A percentile compares a stretch with the other conserved stretches of the same genome.
phyloP scores from a whole-genome alignment of 2,888 invertebrate genomes.

The Phalera bucephala region DNA sequence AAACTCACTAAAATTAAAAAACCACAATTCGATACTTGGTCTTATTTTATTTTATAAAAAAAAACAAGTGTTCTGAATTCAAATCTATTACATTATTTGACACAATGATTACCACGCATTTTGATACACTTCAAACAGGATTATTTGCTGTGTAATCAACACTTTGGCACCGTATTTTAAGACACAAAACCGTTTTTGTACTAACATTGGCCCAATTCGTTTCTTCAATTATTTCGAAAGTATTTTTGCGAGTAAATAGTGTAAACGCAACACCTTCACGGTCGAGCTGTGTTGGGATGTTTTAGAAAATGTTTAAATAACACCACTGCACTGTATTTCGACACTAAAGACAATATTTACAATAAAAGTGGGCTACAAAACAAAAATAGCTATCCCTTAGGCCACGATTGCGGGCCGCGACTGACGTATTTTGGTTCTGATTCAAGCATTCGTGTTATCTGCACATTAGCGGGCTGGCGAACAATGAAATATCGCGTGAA shows the following conservation, averaged over 20 bases:
- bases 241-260: slow-evolving; percentile 37
- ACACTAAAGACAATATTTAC: slow-evolving; percentile 76
- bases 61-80: too few relatives aligned
- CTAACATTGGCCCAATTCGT: slow-evolving; percentile 45
- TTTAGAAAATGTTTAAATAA: slow-evolving; percentile 36
- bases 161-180: slow-evolving; percentile 52
- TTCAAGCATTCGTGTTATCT: slow-evolving; percentile 38
- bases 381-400: slow-evolving; percentile 65
- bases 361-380: slow-evolving; percentile 68
- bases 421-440: slow-evolving; percentile 13
- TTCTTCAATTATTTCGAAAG: slow-evolving; percentile 42
- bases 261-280: slow-evolving; percentile 37
- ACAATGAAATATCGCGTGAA: slow-evolving; percentile 40
- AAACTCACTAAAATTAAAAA: background rate
- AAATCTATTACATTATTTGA: background rate
- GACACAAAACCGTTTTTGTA: slow-evolving; percentile 40
- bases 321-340: slow-evolving; percentile 50
- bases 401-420: slow-evolving; percentile 21
- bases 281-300: slow-evolving; percentile 32
- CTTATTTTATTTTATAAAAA: too few relatives aligned
- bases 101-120: background rate
- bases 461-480: slow-evolving; percentile 35
- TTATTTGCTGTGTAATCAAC: slow-evolving; percentile 12
- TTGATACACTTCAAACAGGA: slow-evolving; percentile 6
- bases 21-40: background rate